Conservation (phyloP, 2,888 invertebrate genomes). For the Apamea monoglypha region DNA sequence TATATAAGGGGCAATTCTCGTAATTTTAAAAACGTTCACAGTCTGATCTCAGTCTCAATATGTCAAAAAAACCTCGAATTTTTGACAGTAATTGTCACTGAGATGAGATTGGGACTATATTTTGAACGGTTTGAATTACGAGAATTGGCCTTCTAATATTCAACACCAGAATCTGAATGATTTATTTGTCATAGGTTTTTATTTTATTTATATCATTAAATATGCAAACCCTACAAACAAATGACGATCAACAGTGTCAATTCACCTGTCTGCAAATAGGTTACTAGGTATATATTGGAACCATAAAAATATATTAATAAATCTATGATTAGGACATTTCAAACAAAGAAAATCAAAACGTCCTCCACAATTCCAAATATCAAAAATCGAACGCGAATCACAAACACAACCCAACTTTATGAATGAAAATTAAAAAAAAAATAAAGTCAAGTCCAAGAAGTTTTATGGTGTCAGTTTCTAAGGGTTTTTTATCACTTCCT, state of each 20-base stretch:
- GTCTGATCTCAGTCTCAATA: too few relatives aligned
- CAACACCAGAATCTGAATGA: not conserved
- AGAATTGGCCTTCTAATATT: not conserved
- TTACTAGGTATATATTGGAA: not conserved
- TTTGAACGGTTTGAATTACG: too few relatives aligned
- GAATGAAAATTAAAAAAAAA: constrained; percentile 82
- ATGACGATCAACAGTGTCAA: not conserved
- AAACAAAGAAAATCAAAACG: constrained; percentile 20
- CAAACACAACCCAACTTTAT: constrained; percentile 71
- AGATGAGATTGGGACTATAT: too few relatives aligned
- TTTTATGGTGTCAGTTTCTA: constrained; percentile 81
- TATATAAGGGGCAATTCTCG: not conserved
- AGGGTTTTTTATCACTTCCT: constrained; percentile 86
- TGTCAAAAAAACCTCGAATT: too few relatives aligned
- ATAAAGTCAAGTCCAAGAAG: constrained; percentile 76
- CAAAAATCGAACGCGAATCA: constrained; percentile 62
- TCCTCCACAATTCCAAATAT: constrained; percentile 25
- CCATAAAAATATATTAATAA: not conserved
- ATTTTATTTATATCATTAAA: not conserved
- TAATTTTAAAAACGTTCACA: too few relatives aligned
- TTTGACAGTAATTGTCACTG: too few relatives aligned
- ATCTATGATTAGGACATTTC: not conserved
- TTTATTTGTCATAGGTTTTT: not conserved
- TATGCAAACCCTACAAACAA: not conserved
- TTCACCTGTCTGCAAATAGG: not conserved